Conservation (phyloP, 2,888 invertebrate genomes). For the Uropetala carovei region DNA sequence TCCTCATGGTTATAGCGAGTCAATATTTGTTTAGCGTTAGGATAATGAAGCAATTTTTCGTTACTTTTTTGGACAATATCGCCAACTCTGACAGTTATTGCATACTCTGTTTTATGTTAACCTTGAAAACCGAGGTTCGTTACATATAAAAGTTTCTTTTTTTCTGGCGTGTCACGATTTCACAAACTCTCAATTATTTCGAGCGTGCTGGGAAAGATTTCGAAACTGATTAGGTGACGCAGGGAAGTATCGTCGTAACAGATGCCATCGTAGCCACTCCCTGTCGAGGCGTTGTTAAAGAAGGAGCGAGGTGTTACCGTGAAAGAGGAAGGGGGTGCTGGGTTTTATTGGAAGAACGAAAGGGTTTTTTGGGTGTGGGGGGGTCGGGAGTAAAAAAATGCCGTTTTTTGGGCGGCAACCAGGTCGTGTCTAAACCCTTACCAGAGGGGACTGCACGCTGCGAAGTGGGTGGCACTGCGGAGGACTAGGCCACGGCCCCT, state of each 20-base stretch:
- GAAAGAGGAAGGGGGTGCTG: background rate
- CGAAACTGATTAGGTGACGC: background rate
- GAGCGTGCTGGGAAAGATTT: background rate
- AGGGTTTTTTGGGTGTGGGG: background rate
- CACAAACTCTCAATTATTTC: background rate
- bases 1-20: no score
- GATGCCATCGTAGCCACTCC: background rate
- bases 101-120: no score
- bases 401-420: conserved; percentile 42
- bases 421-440: conserved; percentile 46
- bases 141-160: background rate
- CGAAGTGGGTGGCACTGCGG: conserved; percentile 50
- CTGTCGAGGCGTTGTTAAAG: background rate
- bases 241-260: background rate
- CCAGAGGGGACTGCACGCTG: conserved; percentile 45
- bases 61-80: no score
- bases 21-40: no score
- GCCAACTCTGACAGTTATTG: no score
- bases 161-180: background rate
- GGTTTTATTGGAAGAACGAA: background rate
- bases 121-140: background rate
- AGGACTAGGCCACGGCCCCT: background rate
- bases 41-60: no score
- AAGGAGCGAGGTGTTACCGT: background rate
- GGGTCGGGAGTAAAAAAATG: background rate